These are phyloP conservation scores for Oeneis ivallda DNA, from an alignment of 2,888 invertebrate species.

Conservation along the genomic window DNA sequence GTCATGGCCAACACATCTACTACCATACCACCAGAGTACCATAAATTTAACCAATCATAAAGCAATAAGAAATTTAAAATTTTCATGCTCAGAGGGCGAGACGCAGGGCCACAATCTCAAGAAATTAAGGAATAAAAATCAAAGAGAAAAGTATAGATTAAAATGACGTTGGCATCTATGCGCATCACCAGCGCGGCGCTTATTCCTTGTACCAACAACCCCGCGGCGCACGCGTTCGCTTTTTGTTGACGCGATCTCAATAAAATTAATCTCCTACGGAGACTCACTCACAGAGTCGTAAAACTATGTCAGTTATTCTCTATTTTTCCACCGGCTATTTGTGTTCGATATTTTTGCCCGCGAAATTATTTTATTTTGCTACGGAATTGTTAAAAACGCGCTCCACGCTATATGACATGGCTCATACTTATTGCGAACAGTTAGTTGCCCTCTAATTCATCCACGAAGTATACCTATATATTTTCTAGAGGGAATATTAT, in stretches of 20 bases:
- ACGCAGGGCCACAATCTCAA: too few species aligned
- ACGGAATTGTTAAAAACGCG: slow-evolving; percentile 17
- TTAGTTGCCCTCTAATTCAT: not conserved
- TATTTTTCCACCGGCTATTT: slow-evolving; percentile 62
- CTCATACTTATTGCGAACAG: not conserved
- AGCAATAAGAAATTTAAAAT: too few species aligned
- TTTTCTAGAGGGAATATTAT: too few species aligned
- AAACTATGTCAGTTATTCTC: slow-evolving; percentile 65
- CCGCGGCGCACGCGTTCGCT: slow-evolving; percentile 9
- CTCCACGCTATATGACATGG: not conserved
- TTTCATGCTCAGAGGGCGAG: too few species aligned
- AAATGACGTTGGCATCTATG: too few species aligned
- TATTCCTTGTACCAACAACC: not conserved
- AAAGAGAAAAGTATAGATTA: too few species aligned
- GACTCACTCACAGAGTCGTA: slow-evolving; percentile 43
- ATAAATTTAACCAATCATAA: too few species aligned
- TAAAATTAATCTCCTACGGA: slow-evolving; percentile 51
- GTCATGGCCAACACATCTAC: too few species aligned
- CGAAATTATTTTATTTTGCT: slow-evolving; percentile 34
- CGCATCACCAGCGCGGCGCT: too few species aligned
- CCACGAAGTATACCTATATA: too few species aligned
- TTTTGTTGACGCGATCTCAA: slow-evolving; percentile 43
- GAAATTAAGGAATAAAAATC: too few species aligned
- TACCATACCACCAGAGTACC: too few species aligned
- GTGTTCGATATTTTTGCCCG: slow-evolving; percentile 46